Base-by-base conservation (phyloP, 2,113 vertebrate species). In the Chlorodrepanis virens region DNA sequence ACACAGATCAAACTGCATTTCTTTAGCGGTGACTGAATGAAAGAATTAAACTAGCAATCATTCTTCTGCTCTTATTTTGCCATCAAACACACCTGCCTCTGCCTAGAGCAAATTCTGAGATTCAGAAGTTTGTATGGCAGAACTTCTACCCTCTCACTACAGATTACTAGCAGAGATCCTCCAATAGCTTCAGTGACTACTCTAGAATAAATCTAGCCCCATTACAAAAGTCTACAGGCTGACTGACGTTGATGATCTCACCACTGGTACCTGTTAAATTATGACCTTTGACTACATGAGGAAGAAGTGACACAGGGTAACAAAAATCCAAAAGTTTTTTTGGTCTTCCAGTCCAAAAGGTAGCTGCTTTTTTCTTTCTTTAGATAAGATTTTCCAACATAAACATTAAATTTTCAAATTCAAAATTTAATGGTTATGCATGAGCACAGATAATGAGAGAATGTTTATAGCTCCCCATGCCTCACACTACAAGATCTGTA, bases 381-480 rank as follows among this genome's bases (percentile, higher is more conserved):
- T 56, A 94, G 70, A 11, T 54, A 87, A 71, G 33, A 85, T 68
- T 74, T 39, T 82, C 63, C 86, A 94, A 53, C 50, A 91, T 81
- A 95, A 87, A 44, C 71, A 96, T 67, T 94, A 69, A 68, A 90
- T 84, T 93, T 90, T 71, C 23, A 81, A 92, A 78, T 53, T 65
- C 31, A 87, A 89, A 96, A 92, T 92, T 56, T 72, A 93, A 93
- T 82, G 77, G 42, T 85, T 84, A 88, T 64, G 61, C 52, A 90
- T 24, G 31, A 89, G 81, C 60, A 93, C 94, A 97, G 97, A 94
- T 94, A 83, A 96, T 97, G 94, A 95, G 39, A 95, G 96, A 97
- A 97, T 96, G 96, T 90, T 93, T 78, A 49, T 11, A 83, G 90
- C 86, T 97, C 93, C 96, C 96, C 96, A 44, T 35, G 40, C 49